phyloP scores from a whole-genome alignment of 2,797 vertebrate genomes.

The Acridotheres tristis region DNA sequence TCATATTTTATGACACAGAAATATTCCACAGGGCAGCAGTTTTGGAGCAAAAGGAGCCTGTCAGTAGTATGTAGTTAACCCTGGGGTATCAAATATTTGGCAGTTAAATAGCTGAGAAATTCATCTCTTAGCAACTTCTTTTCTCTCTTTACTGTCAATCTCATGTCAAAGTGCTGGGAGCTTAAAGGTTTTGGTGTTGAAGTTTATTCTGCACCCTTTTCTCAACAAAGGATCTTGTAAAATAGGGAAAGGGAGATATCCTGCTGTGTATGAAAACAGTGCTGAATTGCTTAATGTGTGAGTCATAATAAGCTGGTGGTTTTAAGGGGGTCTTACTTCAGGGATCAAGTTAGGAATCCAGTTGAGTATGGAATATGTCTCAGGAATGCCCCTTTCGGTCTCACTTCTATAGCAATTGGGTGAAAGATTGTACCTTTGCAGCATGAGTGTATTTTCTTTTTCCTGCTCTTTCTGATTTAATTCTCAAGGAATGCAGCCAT shows the following conservation, averaged over 20 bases:
- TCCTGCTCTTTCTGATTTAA: background rate
- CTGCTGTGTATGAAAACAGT: background rate
- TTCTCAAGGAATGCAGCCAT: background rate
- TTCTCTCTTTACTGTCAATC: constrained; percentile 17
- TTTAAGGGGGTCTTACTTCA: background rate
- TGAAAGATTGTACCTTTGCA: background rate
- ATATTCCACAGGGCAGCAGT: background rate
- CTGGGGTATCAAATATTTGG: constrained; percentile 7
- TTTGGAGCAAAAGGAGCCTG: constrained; percentile 27
- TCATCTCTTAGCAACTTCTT: constrained; percentile 27
- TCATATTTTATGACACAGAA: constrained; percentile 40
- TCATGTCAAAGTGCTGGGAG: background rate
- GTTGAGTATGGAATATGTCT: background rate
- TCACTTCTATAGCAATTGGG: background rate
- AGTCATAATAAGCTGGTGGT: background rate
- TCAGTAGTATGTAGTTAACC: background rate
- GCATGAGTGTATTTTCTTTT: background rate
- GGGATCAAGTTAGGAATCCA: background rate
- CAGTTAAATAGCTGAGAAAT: constrained; percentile 34
- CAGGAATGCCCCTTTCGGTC: background rate
- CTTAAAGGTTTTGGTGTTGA: constrained; percentile 13
- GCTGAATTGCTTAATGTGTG: background rate
- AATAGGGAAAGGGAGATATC: background rate
- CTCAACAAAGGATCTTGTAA: background rate
- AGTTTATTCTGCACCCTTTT: constrained; percentile 2